These are phyloP conservation scores for Hydra vulgaris DNA, from an alignment of 30 jellyfish, hydroid and myxozoan genomes.

Conservation along the genomic window DNA sequence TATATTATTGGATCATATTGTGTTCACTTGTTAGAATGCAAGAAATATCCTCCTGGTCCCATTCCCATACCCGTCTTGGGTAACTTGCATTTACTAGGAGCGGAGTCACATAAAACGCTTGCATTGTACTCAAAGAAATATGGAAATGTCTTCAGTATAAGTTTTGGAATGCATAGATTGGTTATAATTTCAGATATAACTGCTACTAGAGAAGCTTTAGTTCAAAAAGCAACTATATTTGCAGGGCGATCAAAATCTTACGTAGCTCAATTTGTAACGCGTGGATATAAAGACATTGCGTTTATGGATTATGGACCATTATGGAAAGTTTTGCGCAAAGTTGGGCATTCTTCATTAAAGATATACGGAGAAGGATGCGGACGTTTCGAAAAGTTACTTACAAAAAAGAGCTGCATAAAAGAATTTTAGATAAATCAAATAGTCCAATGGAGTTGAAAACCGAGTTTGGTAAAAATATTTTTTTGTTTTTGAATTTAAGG, in stretches of 20 bases:
- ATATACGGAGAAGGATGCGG: constrained; percentile 75
- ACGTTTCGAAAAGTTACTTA: constrained; percentile 41
- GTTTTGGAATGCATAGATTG: constrained; percentile 47
- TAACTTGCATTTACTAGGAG: constrained; percentile 40
- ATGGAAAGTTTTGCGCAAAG: constrained; percentile 74
- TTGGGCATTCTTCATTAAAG: constrained; percentile 65
- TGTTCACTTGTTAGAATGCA: constrained; percentile 26
- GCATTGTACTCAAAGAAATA: constrained; percentile 43
- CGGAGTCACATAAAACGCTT: constrained; percentile 21
- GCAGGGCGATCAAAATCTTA: neutral
- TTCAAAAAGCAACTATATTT: constrained; percentile 7
- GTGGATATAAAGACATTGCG: constrained; percentile 32
- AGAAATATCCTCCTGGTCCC: constrained; percentile 81
- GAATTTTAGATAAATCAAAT: constrained; percentile 39
- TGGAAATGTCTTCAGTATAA: constrained; percentile 62
- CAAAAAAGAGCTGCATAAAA: constrained; percentile 65
- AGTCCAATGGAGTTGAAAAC: constrained; percentile 53
- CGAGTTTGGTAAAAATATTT: constrained; percentile 40
- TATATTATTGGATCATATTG: constrained; percentile 7
- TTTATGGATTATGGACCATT: constrained; percentile 72
- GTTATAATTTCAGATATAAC: constrained; percentile 49
- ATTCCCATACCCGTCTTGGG: constrained; percentile 69
- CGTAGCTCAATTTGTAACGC: neutral
- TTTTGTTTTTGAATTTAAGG: too few relatives aligned
- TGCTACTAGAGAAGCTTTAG: constrained; percentile 56